phyloP scores from a whole-genome alignment of 2,797 vertebrate genomes.

The Botia kubotai region DNA sequence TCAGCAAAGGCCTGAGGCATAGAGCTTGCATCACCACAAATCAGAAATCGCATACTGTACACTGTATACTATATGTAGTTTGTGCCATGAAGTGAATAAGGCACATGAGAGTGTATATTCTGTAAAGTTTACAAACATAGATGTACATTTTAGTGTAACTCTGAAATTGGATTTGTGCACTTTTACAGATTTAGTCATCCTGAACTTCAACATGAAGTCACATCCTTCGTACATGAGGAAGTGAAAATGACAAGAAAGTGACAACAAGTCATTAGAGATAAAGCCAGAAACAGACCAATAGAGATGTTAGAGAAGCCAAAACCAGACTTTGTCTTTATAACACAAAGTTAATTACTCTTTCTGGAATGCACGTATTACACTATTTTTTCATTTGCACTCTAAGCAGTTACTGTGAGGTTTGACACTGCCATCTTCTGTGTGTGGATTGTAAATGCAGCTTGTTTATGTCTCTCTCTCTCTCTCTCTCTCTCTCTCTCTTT shows the following conservation, averaged over 20 bases:
- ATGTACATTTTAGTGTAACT: not conserved
- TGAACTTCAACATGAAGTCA: not conserved
- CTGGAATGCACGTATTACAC: not conserved
- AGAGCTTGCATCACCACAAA: not conserved
- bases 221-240: slow-evolving; percentile 26
- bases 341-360: not conserved
- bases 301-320: no score
- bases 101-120: not conserved
- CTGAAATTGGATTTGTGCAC: not conserved
- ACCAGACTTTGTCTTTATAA: not conserved
- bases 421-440: slow-evolving; percentile 64
- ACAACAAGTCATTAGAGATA: not conserved
- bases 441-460: not conserved
- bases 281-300: no score
- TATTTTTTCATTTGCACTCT: not conserved
- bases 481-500: not conserved
- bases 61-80: no score
- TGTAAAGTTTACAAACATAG: no score
- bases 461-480: not conserved
- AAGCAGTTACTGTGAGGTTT: not conserved
- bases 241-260: slow-evolving; percentile 38
- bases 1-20: not conserved
- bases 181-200: slow-evolving; percentile 13
- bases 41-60: no score
- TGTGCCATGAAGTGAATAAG: not conserved